Conservation (phyloP, 2,113 vertebrate genomes). For the Grus americana region DNA sequence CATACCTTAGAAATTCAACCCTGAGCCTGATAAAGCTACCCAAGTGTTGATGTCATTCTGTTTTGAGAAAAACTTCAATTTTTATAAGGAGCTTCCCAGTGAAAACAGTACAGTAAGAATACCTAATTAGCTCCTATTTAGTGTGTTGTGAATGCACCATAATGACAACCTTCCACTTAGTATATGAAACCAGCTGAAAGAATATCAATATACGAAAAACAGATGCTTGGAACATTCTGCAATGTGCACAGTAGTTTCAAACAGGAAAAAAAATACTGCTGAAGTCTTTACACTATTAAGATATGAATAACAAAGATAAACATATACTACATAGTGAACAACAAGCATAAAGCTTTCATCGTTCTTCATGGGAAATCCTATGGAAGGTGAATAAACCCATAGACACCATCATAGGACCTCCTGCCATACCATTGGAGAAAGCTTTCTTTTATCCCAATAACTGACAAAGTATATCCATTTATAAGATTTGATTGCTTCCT, state of each 20-base stretch:
- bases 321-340: not conserved
- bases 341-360: not conserved
- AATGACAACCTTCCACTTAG: not conserved
- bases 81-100: not conserved
- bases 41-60: not conserved
- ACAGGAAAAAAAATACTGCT: not conserved
- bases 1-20: not conserved
- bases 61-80: not conserved
- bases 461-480: not conserved
- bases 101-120: not conserved
- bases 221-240: not conserved
- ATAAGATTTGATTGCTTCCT: not conserved
- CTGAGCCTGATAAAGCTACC: not conserved
- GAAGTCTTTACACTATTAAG: not conserved
- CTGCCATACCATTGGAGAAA: not conserved
- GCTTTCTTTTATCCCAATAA: not conserved
- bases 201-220: not conserved
- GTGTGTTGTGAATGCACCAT: not conserved
- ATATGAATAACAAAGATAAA: not conserved
- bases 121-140: not conserved
- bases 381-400: not conserved
- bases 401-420: not conserved
- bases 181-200: not conserved
- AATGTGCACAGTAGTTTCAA: not conserved
- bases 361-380: not conserved